Evolutionary conservation across 2,797 vertebrate genomes (phyloP).

Genomic region (Psittacula derbiana): DNA sequence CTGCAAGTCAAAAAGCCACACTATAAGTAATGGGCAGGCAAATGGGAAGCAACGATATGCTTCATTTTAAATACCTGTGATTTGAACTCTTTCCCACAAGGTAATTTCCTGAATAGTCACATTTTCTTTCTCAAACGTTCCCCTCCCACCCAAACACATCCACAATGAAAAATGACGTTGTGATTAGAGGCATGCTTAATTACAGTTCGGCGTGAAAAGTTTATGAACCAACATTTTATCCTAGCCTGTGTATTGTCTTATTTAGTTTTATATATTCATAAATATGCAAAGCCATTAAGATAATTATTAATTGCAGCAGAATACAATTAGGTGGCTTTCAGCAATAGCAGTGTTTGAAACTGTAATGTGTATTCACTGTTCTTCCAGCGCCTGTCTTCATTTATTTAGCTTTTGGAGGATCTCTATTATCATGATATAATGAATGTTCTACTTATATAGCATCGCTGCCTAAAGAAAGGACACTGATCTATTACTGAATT

Average conservation of each 20-base stretch:
- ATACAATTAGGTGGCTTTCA: constrained; percentile 49
- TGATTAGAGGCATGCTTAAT: constrained; percentile 51
- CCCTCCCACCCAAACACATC: not conserved
- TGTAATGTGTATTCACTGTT: not conserved
- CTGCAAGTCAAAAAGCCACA: not conserved
- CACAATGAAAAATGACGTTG: constrained; percentile 30
- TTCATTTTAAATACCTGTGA: not conserved
- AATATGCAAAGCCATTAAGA: constrained; percentile 61
- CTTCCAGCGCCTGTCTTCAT: not conserved
- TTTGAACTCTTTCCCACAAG: not conserved
- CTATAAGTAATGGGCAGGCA: not conserved
- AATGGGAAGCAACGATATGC: not conserved
- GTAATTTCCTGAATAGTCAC: not conserved
- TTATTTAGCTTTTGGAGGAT: constrained; percentile 37
- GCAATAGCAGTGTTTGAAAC: constrained; percentile 15
- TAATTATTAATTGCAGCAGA: constrained; percentile 59
- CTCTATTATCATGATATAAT: constrained; percentile 42
- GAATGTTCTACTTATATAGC: constrained; percentile 24
- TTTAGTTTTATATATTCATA: constrained; percentile 62
- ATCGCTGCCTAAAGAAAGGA: not conserved
- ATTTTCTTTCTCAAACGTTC: not conserved
- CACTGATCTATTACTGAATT: constrained; percentile 43
- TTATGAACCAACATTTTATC: constrained; percentile 38
- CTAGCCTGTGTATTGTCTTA: not conserved
- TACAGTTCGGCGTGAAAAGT: constrained; percentile 27